These are phyloP conservation scores for Achlya flavicornis DNA, from an alignment of 2,888 invertebrate genomes.

Conservation along the genomic window DNA sequence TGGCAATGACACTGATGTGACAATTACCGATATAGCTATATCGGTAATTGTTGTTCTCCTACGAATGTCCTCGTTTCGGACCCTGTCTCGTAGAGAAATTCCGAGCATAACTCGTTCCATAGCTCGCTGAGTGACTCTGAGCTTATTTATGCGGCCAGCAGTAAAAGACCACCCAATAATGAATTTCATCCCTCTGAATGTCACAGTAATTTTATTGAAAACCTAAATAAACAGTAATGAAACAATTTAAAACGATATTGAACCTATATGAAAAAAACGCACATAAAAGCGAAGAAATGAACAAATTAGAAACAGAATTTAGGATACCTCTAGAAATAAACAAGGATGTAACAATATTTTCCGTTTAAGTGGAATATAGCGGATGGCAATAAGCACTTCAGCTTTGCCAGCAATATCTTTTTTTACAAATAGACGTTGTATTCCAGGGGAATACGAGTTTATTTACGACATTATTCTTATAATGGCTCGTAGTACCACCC, in stretches of 20 bases:
- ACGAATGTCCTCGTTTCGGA: too few species aligned
- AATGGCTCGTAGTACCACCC: constrained; percentile 63
- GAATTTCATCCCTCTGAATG: too few species aligned
- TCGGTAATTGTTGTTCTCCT: too few species aligned
- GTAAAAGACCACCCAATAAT: too few species aligned
- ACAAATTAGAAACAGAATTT: constrained; percentile 42
- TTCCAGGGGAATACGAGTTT: constrained; percentile 52
- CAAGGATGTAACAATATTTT: constrained; percentile 28
- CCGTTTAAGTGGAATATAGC: constrained; percentile 9
- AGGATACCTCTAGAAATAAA: constrained; percentile 47
- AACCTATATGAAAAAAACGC: neutral
- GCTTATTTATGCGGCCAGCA: too few species aligned
- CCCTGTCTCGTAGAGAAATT: too few species aligned
- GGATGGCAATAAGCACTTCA: constrained; percentile 35
- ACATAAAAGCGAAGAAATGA: constrained; percentile 31
- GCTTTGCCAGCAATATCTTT: constrained; percentile 44
- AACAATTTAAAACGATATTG: too few species aligned
- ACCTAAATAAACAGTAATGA: neutral
- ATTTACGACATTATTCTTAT: constrained; percentile 73
- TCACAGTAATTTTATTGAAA: neutral
- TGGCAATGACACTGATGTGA: too few species aligned
- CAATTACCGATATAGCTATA: too few species aligned
- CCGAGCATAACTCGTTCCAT: too few species aligned
- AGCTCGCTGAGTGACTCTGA: too few species aligned
- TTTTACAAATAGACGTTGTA: constrained; percentile 52